Percentiles rank a stretch among this genome's conserved stretches.
Conservation (phyloP, 1,140 invertebrate species). For the Rhopalosiphum padi region DNA sequence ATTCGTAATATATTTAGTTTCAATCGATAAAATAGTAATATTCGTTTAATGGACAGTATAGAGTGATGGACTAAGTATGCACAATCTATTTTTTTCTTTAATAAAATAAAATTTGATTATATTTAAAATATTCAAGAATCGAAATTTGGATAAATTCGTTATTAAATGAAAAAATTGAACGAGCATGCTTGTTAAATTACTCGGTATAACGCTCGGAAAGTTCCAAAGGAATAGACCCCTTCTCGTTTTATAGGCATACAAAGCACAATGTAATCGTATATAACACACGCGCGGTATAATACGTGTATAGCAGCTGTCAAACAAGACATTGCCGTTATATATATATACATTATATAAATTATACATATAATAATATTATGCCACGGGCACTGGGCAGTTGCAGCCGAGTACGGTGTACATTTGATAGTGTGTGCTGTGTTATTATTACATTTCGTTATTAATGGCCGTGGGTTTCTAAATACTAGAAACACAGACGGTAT, state of each 20-base stretch:
- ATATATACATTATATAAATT: no score
- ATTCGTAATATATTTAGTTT: background rate
- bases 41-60: background rate
- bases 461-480: background rate
- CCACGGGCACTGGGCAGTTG: background rate
- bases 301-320: background rate
- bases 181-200: background rate
- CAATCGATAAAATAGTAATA: background rate
- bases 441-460: constrained; percentile 9
- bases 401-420: background rate
- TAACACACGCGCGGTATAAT: background rate
- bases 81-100: no score
- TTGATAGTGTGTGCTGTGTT: background rate
- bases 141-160: no score
- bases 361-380: background rate
- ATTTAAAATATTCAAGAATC: no score
- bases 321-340: background rate
- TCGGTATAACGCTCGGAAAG: background rate
- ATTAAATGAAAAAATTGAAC: no score
- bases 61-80: background rate
- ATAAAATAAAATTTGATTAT: no score
- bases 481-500: background rate
- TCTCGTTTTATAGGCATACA: background rate
- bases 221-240: background rate
- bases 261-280: background rate